These are phyloP conservation scores for Micronisus gabar DNA, from an alignment of 2,113 vertebrate genomes.

Conservation along the genomic window DNA sequence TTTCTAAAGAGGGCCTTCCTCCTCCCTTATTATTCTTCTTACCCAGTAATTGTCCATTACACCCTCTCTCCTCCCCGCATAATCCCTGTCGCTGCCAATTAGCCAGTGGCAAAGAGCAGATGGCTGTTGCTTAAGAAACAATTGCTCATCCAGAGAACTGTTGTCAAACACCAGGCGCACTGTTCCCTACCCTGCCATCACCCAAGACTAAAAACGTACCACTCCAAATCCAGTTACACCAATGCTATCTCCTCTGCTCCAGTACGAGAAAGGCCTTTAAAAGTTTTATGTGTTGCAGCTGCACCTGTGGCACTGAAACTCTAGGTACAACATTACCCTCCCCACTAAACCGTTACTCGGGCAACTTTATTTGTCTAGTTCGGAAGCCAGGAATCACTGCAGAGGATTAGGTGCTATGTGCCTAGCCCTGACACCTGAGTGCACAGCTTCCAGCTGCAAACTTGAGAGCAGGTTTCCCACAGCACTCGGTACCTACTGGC, in stretches of 20 bases:
- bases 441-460: not conserved
- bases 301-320: not conserved
- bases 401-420: not conserved
- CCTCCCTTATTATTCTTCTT: not conserved
- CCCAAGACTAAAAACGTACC: not conserved
- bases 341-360: not conserved
- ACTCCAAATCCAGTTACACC: not conserved
- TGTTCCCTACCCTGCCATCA: not conserved
- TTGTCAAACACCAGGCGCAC: not conserved
- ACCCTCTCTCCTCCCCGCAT: not conserved
- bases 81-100: not conserved
- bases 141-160: not conserved
- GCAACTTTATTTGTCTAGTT: not conserved
- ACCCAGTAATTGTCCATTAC: not conserved
- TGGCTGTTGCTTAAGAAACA: not conserved
- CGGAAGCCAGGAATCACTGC: not conserved
- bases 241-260: not conserved
- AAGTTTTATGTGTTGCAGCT: not conserved
- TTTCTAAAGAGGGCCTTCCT: not conserved
- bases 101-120: not conserved
- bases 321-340: not conserved
- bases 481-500: fast-evolving
- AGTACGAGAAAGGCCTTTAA: not conserved
- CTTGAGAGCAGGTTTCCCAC: not conserved
- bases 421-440: not conserved